Conservation (phyloP, 1,140 invertebrate species). For the Protaetia brevitarsis region DNA sequence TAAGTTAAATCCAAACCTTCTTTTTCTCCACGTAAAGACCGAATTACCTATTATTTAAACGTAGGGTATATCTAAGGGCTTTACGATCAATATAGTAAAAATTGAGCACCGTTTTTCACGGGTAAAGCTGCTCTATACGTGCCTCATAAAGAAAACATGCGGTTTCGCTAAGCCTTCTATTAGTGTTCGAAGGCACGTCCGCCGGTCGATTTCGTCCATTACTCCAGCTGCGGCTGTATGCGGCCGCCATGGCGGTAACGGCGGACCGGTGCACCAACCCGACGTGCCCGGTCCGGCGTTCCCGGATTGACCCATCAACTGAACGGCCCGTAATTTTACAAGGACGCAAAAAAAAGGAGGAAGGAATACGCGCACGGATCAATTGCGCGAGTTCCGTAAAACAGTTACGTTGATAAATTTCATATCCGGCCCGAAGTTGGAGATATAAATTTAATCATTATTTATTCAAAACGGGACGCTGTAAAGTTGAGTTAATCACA, state of each 20-base stretch:
- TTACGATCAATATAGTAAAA: conserved; percentile 14
- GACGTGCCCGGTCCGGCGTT: not conserved
- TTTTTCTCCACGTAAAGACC: not conserved
- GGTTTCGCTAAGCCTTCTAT: conserved; percentile 44
- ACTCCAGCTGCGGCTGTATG: not conserved
- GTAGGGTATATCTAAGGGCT: not conserved
- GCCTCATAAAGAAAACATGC: conserved; percentile 48
- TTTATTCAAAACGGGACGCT: too few relatives aligned
- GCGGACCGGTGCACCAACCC: not conserved
- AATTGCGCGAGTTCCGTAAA: not conserved
- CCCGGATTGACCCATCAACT: conserved; percentile 1
- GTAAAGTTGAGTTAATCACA: too few relatives aligned
- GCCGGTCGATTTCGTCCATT: conserved; percentile 7
- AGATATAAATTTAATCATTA: too few relatives aligned
- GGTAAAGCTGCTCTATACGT: conserved; percentile 33
- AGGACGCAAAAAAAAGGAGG: not conserved
- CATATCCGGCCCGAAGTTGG: too few relatives aligned
- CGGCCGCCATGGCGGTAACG: not conserved
- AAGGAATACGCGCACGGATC: not conserved
- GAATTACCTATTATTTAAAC: conserved; percentile 14
- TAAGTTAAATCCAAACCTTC: too few relatives aligned
- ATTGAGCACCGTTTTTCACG: conserved; percentile 15
- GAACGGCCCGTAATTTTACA: not conserved
- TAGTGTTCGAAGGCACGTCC: conserved; percentile 44
- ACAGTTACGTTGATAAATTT: too few relatives aligned